Conservation (phyloP, 2,113 vertebrate species). For the Toxostoma redivivum region DNA sequence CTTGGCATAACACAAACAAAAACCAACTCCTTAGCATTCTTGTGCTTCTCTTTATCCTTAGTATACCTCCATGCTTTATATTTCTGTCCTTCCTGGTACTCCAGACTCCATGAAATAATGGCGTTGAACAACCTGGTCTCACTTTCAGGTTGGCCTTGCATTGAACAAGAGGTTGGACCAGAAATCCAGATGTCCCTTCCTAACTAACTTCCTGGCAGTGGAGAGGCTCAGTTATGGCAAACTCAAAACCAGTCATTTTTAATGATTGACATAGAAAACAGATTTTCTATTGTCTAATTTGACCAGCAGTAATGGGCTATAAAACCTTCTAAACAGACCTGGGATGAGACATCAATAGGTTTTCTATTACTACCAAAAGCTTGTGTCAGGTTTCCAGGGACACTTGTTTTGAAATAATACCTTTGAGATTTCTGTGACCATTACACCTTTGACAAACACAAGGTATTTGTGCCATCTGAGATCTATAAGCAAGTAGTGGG, state of each 20-base stretch:
- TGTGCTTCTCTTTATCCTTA: not conserved
- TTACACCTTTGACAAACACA: not conserved
- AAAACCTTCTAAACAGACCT: not conserved
- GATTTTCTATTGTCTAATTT: not conserved
- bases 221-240: not conserved
- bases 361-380: not conserved
- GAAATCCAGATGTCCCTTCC: not conserved
- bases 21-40: not conserved
- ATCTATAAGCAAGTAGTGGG: not conserved
- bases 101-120: not conserved
- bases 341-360: not conserved
- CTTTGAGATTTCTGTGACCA: not conserved
- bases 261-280: not conserved
- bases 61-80: not conserved
- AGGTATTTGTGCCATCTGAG: not conserved
- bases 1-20: not conserved
- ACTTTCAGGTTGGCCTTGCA: not conserved
- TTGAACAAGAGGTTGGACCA: not conserved
- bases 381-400: not conserved
- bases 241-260: not conserved
- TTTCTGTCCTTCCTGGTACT: fast-evolving
- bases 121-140: not conserved
- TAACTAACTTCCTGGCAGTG: not conserved
- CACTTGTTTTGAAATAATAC: not conserved
- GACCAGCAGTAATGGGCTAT: not conserved